Conservation (phyloP, 2,888 invertebrate genomes). For the Drosophila neonasuta region DNA sequence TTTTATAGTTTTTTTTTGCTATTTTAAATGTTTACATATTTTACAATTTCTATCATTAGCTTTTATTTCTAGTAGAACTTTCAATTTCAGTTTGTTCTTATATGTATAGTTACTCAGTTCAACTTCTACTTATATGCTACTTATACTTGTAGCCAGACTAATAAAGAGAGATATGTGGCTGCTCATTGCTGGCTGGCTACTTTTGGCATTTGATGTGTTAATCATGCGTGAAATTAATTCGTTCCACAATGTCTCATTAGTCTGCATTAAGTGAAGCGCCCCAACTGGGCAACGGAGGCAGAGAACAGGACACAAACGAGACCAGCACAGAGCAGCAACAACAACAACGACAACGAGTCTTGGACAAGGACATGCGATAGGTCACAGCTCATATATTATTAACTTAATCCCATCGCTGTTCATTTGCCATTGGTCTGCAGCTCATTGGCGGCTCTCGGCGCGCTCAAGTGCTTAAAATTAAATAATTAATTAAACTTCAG, state of each 20-base stretch:
- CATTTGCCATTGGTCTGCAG: conserved; percentile 54
- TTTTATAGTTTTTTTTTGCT: too few species aligned
- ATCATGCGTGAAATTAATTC: conserved; percentile 80
- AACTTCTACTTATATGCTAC: conserved; percentile 6
- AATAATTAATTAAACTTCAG: conserved; percentile 76
- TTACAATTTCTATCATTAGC: too few species aligned
- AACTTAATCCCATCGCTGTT: conserved; percentile 71
- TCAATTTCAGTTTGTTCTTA: too few species aligned
- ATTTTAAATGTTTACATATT: too few species aligned
- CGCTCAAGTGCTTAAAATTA: conserved; percentile 77
- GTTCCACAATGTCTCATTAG: conserved; percentile 79
- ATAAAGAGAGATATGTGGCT: not conserved
- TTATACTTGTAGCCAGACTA: not conserved
- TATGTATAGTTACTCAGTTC: too few species aligned
- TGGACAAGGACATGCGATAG: conserved; percentile 30
- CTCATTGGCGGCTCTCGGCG: conserved; percentile 64
- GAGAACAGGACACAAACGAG: conserved; percentile 28
- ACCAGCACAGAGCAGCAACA: not conserved
- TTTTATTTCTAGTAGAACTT: too few species aligned
- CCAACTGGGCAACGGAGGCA: conserved; percentile 38
- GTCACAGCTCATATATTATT: conserved; percentile 74
- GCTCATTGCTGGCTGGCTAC: conserved; percentile 12
- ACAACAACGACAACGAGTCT: not conserved
- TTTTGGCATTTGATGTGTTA: conserved; percentile 76
- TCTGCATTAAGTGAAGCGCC: conserved; percentile 77